phyloP scores from a whole-genome alignment of 2,113 vertebrate genomes.

The Lasiurus cinereus region DNA sequence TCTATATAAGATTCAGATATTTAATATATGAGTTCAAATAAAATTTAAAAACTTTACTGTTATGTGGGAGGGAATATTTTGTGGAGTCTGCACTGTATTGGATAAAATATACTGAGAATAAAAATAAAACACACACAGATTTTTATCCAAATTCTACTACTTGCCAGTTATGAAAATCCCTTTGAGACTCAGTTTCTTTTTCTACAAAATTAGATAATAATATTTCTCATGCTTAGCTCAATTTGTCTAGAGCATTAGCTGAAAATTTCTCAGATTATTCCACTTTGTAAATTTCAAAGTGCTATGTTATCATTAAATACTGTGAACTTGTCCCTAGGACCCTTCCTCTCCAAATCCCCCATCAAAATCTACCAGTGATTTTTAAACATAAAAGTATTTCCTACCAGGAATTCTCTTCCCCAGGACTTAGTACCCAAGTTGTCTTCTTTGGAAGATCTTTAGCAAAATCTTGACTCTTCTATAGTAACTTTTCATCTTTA shows the following conservation, averaged over 20 bases:
- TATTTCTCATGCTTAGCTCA: neutral
- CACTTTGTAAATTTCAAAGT: neutral
- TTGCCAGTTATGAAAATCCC: neutral
- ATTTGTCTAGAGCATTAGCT: neutral
- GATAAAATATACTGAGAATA: neutral
- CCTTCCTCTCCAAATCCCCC: neutral
- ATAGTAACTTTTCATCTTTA: neutral
- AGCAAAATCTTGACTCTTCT: neutral
- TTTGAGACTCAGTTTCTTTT: neutral
- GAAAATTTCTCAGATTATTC: neutral
- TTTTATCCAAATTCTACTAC: neutral
- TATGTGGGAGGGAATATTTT: neutral
- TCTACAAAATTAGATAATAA: neutral
- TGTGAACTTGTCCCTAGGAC: neutral
- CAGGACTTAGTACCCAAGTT: neutral
- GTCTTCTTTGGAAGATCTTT: neutral
- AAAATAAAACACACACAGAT: neutral
- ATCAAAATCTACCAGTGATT: neutral
- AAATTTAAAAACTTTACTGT: neutral
- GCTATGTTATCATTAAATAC: neutral
- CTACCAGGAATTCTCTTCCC: neutral
- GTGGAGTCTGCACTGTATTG: neutral
- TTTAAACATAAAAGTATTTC: neutral
- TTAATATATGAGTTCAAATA: neutral
- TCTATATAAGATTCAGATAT: neutral